Base-by-base conservation (phyloP, 2,888 invertebrate genomes). In the Isoperla grammatica region DNA sequence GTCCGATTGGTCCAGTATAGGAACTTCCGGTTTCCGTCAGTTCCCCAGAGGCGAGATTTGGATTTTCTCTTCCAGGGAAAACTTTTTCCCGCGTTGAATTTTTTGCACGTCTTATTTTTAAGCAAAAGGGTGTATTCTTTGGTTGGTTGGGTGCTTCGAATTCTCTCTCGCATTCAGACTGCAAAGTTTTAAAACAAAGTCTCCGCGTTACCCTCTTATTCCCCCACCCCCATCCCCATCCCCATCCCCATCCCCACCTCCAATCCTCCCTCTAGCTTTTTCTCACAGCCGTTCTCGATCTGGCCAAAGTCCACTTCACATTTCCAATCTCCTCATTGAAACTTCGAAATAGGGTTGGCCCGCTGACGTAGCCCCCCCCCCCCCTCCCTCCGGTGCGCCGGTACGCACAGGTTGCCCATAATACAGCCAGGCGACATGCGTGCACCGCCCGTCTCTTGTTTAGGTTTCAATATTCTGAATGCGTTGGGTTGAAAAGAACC, bases 111-210 rank as follows among this genome's bases (percentile, higher is more conserved):
- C 20, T 53, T 39, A 39, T 53, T 53, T 35, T 53, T 19, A 39
- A 53, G 53, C 53, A 50, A 50, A 50, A 50, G 35, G 23, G 29
- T 29, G 29, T 29, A 29, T 29, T 29, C 29, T 29, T 29, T 29
- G 29, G 49, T 29, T 50, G 35, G 49, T 50, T 15, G 49, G 15
- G 49, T n/a, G 49, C 35, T 15, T 23, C 49, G 23, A 29, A 2
- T 19, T 45, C 35, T 50, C 49, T 50, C 13, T 53, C 53, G 53
- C 53, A 53, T 53, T 39, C 39, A 20, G 37, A 53, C 53, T 53
- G 53, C 53, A 53, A 53, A 53, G 53, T 53, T 53, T 53, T 39
- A 53, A 37, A 53, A 53, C 53, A 53, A 53, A 53, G 53, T 53
- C 53, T 39, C 39, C 15, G 39, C 46, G 53, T 53, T 19, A 17